Base-by-base conservation (phyloP, 2,797 vertebrate species). In the Margarornis squamiger region DNA sequence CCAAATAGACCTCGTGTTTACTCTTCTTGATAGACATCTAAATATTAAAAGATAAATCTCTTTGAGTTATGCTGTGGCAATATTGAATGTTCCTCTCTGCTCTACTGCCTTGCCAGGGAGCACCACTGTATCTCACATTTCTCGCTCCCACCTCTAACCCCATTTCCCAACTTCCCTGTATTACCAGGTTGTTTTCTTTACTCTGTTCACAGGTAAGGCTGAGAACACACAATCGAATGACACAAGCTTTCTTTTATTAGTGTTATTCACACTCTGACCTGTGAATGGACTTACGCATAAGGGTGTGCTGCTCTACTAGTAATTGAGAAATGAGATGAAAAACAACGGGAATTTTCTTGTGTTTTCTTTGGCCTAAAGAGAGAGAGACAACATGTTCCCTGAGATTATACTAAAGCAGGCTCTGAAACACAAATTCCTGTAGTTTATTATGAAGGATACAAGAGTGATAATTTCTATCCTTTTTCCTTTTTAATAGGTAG, bases 31-130 rank as follows among this genome's bases (percentile, higher is more conserved):
- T 61, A 92, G 72, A 43, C 1, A 12, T 55, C 58, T 88, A 84
- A 81, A 81, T 88, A 88, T 81, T 70, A 81, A 84, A 87, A 78
- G 57, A 86, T 32, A 90, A 93, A 90, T 6, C 72, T 88, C 65
- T 85, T 38, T 59, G 79, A 57, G 61, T 68, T 83, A 39, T 7
- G 29, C 66, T 88, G 49, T n/a, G n/a, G 55, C 58, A 86, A 73
- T 72, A 90, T 6, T 78, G 38, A 58, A 93, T 62, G 75, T 32
- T 93, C 58, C 26, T 91, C 74, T 88, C 75, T 48, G 26, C 79
- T 73, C 48, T 62, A 1, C n/a, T 63, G 66, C 73, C 66, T 62
- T 86, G 32, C 49, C 46, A 45, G 61, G 29, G 30, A 86, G 54
- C 20, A 67, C 26, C 11, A 27, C 1, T 49, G 21, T 54, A 48